Evolutionary conservation across 2,888 invertebrate species (phyloP).

Genomic region (Drosophila ezoana): DNA sequence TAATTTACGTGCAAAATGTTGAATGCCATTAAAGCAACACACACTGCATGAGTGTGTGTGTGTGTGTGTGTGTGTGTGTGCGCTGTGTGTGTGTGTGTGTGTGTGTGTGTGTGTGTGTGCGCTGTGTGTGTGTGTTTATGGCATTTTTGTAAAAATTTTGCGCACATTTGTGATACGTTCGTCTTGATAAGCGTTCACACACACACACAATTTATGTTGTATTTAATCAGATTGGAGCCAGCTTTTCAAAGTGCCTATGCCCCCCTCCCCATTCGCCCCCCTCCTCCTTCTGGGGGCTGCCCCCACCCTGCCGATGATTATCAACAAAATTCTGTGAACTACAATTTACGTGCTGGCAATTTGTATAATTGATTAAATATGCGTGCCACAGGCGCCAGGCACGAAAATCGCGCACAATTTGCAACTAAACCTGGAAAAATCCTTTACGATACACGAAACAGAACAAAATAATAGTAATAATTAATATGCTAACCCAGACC

Average conservation of each 20-base stretch:
- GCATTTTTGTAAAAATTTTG: constrained; percentile 58
- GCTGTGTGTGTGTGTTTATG: constrained; percentile 32
- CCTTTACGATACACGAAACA: constrained; percentile 6
- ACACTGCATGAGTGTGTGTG: not conserved
- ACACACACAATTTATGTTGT: constrained; percentile 64
- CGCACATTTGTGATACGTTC: constrained; percentile 52
- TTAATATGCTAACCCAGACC: constrained; percentile 39
- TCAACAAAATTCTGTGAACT: constrained; percentile 37
- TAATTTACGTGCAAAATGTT: constrained; percentile 56
- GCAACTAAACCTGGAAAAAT: constrained; percentile 25
- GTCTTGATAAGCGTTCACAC: constrained; percentile 45
- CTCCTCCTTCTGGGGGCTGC: not conserved
- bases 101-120: constrained; percentile 5
- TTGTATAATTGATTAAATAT: constrained; percentile 77
- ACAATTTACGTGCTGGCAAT: constrained; percentile 61
- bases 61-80: constrained; percentile 4
- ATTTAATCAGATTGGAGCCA: constrained; percentile 74
- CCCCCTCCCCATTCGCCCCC: not conserved
- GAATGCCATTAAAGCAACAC: constrained; percentile 36
- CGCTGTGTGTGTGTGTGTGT: constrained; percentile 8
- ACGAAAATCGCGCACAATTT: constrained; percentile 64
- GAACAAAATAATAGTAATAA: constrained; percentile 12
- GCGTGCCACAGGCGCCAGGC: constrained; percentile 53
- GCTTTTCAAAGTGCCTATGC: constrained; percentile 2
- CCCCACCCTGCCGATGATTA: constrained; percentile 18